phyloP scores from a whole-genome alignment of 1,140 invertebrate species.

The Diabrotica undecimpunctata region DNA sequence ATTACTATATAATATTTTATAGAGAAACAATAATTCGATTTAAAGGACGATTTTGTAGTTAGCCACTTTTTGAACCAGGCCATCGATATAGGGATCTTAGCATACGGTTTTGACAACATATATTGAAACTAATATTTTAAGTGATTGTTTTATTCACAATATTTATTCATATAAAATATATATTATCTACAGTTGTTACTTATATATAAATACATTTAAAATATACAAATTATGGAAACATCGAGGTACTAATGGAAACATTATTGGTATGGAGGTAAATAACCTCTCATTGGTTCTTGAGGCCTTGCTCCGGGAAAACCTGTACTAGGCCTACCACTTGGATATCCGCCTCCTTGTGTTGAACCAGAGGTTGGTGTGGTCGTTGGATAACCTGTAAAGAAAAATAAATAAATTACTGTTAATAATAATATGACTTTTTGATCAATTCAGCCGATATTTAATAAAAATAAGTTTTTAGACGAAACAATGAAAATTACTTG shows the following conservation, averaged over 20 bases:
- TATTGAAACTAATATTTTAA: no score
- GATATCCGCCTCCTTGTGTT: constrained; percentile 21
- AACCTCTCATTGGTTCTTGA: constrained; percentile 54
- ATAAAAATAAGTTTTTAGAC: no score
- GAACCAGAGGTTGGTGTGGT: not conserved
- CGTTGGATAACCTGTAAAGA: constrained; percentile 22
- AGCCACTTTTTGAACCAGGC: no score
- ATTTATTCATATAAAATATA: constrained; percentile 21
- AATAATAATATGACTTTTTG: no score
- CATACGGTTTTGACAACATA: no score
- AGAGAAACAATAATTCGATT: no score
- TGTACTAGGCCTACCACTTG: constrained; percentile 46
- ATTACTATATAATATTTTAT: no score
- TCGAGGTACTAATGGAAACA: not conserved
- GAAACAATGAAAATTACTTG: no score
- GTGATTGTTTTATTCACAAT: constrained; percentile 9
- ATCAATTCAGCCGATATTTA: no score
- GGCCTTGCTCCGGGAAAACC: constrained; percentile 45
- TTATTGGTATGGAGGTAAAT: constrained; percentile 49
- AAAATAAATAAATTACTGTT: constrained; percentile 13
- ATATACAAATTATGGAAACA: not conserved
- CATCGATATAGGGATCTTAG: no score
- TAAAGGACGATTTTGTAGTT: no score
- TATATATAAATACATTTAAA: not conserved
- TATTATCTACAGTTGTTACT: not conserved